Percentiles rank a stretch among this genome's conserved stretches.
Evolutionary conservation across 2,888 invertebrate species (phyloP).

Genomic region (Pogonocherus hispidulus): DNA sequence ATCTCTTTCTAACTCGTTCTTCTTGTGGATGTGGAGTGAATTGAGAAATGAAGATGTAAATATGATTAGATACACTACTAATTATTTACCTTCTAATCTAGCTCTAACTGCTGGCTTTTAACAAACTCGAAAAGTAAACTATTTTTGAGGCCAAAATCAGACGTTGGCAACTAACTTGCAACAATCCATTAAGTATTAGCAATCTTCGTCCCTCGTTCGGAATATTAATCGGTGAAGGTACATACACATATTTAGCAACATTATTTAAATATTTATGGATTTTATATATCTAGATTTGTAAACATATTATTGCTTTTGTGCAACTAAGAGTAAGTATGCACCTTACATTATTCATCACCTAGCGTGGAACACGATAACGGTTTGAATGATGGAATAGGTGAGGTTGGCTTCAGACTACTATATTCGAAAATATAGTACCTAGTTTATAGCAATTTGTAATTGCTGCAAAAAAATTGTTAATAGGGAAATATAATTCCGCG

Average conservation of each 20-base stretch:
- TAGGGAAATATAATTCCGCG: background rate
- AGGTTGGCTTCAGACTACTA: too few species aligned
- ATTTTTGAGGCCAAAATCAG: too few species aligned
- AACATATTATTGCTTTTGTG: background rate
- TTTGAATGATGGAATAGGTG: background rate
- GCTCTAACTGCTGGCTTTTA: too few species aligned
- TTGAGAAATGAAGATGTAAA: too few species aligned
- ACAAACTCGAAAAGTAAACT: too few species aligned
- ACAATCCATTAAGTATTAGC: slow-evolving; percentile 5
- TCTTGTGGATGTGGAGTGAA: too few species aligned
- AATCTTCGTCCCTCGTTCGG: background rate
- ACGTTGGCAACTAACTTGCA: background rate
- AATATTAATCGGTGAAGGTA: background rate
- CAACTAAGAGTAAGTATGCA: slow-evolving; percentile 5
- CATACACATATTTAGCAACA: slow-evolving; percentile 3
- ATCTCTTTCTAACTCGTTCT: too few species aligned
- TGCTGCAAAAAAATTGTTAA: too few species aligned
- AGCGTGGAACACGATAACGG: background rate
- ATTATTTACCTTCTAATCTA: too few species aligned
- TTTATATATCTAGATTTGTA: slow-evolving; percentile 17
- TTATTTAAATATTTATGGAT: slow-evolving; percentile 12
- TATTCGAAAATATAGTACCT: too few species aligned
- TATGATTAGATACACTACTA: too few species aligned
- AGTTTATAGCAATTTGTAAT: too few species aligned
- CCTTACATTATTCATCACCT: slow-evolving; percentile 3